Evolutionary conservation across 2,888 invertebrate genomes (phyloP).

Genomic region (Tinea trinotella): DNA sequence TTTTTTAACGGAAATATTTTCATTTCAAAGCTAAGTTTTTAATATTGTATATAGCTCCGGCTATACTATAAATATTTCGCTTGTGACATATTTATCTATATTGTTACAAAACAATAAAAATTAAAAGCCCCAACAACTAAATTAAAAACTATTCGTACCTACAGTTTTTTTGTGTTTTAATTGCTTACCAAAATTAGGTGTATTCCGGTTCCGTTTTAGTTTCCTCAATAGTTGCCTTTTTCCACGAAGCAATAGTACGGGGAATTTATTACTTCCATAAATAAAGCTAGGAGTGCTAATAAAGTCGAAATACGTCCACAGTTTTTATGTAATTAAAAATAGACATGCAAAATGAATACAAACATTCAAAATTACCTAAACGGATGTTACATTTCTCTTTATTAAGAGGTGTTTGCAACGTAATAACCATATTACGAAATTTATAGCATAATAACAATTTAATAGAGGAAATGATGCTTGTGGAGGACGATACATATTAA

Average conservation of each 20-base stretch:
- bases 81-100: conserved; percentile 1
- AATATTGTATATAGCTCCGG: neutral
- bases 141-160: conserved; percentile 3
- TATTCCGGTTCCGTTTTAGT: neutral
- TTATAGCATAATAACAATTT: conserved; percentile 44
- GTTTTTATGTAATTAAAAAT: neutral
- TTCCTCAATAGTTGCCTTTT: neutral
- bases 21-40: conserved; percentile 3
- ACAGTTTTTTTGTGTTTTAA: neutral
- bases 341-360: conserved; percentile 10
- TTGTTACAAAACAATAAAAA: neutral
- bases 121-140: neutral
- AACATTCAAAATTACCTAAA: conserved; percentile 13
- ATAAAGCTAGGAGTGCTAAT: neutral
- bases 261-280: neutral
- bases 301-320: neutral
- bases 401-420: conserved; percentile 24
- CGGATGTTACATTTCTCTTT: conserved; percentile 21
- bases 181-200: neutral
- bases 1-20: neutral
- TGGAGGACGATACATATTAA: conserved; percentile 37
- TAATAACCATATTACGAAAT: conserved; percentile 35
- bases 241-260: neutral
- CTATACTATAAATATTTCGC: neutral
- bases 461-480: conserved; percentile 39